These are phyloP conservation scores for Craterocephalus amniculus DNA, from an alignment of 2,797 vertebrate genomes.

Conservation along the genomic window DNA sequence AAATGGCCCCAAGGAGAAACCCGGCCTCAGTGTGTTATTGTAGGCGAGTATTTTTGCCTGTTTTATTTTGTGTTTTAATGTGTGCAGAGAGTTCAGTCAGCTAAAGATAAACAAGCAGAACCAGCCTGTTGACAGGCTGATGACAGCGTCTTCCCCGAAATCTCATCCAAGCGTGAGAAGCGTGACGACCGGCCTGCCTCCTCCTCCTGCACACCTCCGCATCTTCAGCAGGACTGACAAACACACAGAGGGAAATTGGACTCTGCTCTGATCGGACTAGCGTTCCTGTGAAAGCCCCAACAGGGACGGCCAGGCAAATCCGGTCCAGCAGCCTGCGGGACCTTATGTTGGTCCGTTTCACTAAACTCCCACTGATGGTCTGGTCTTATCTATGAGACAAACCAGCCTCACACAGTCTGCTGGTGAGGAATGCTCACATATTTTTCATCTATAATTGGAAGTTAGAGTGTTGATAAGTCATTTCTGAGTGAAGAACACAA, in stretches of 20 bases:
- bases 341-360: slow-evolving; percentile 40
- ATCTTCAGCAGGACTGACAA: slow-evolving; percentile 19
- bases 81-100: slow-evolving; percentile 14
- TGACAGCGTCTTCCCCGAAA: slow-evolving; percentile 39
- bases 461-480: slow-evolving; percentile 1
- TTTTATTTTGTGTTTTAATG: slow-evolving; percentile 20
- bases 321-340: slow-evolving; percentile 50
- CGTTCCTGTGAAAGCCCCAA: slow-evolving; percentile 24
- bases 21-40: neutral
- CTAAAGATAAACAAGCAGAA: slow-evolving; percentile 35
- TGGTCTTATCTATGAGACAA: slow-evolving; percentile 31
- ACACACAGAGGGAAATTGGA: slow-evolving; percentile 19
- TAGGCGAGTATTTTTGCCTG: neutral
- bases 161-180: slow-evolving; percentile 40
- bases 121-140: slow-evolving; percentile 21
- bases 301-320: slow-evolving; percentile 6
- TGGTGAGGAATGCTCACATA: neutral
- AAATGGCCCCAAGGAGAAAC: neutral
- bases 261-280: neutral
- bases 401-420: slow-evolving; percentile 25
- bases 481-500: neutral
- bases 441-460: neutral
- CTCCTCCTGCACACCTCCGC: slow-evolving; percentile 4
- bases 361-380: slow-evolving; percentile 47
- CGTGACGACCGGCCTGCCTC: slow-evolving; percentile 10